Evolutionary conservation across 2,888 invertebrate species (phyloP), one percentile per base, ranked within the genome.

Genomic region (Euzophera pinguis): DNA sequence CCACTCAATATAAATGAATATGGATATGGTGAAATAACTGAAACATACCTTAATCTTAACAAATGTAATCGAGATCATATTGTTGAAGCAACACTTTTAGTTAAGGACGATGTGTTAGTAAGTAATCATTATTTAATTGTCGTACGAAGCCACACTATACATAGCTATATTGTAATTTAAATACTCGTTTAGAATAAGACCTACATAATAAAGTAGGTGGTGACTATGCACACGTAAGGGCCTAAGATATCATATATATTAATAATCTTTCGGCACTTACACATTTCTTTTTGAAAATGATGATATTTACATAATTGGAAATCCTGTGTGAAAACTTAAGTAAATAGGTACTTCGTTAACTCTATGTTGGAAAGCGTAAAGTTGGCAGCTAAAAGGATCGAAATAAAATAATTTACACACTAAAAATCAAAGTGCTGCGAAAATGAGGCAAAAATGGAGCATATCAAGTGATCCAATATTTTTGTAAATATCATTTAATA

Each of bases 191-290:
- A 47, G 35, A 39, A 17, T 29, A 49, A 14, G 14, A 39, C 14
- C 49, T 47, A 55, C 55, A 55, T 54, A 6, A 41, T 37, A 52
- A 47, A 3, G 52, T 60, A 60, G 57, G 53, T 50, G 53, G 52
- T 38, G 45, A 56, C 32, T 1, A 38, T 42, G 54, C 53, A 60
- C 59, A 57, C 47, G 69, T 77, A 73, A 78, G 81, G 75, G 81
- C 81, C 81, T 81, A 81, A 78, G 70, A 73, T 65, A 61, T 69
- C 53, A 67, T 55, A 68, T 73, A 69, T 62, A 65, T 71, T 68
- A 60, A 62, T 64, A 47, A 65, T 75, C 69, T 73, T 68, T 56
- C 63, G 81, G 78, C 79, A 75, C 79, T 73, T 77, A 73, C 69
- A 51, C 37, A 39, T 27, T 53, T 7, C 2, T 39, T 14, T 39